Percentiles rank a stretch among this genome's conserved stretches.
phyloP scores from a whole-genome alignment of 37 sponge, comb jelly and placozoan genomes.

The Eunapius fragilis region DNA sequence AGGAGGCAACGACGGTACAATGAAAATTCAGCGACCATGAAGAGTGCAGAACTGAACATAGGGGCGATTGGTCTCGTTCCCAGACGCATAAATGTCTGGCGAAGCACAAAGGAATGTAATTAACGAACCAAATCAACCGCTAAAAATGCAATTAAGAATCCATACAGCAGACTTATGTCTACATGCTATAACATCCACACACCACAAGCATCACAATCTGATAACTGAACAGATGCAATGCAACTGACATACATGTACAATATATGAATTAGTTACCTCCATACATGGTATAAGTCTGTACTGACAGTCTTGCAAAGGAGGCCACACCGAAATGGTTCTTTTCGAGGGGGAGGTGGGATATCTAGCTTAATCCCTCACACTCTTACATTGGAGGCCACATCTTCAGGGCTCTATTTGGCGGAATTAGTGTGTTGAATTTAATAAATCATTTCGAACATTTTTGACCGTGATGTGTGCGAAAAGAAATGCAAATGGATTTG shows the following conservation, averaged over 20 bases:
- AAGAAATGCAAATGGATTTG: too few species aligned
- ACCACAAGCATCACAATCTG: not conserved
- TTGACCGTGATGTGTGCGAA: too few species aligned
- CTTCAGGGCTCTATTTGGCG: not conserved
- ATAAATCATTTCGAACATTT: not conserved
- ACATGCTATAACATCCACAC: not conserved
- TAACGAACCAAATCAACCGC: too few species aligned
- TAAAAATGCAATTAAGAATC: too few species aligned
- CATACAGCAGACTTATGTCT: not conserved
- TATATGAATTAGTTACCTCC: not conserved
- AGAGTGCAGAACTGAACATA: too few species aligned
- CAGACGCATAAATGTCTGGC: too few species aligned
- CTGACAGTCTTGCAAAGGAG: not conserved
- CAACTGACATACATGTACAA: not conserved
- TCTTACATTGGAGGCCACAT: not conserved
- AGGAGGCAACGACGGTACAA: too few species aligned
- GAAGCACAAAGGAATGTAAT: too few species aligned
- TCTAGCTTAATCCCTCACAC: not conserved
- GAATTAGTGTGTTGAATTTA: not conserved
- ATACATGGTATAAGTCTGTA: not conserved
- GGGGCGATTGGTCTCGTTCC: too few species aligned
- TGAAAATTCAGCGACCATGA: too few species aligned
- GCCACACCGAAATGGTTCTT: not conserved
- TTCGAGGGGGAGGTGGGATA: not conserved
- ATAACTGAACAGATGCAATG: not conserved